phyloP scores from a whole-genome alignment of 1,140 invertebrate genomes.

The Polyergus mexicanus region DNA sequence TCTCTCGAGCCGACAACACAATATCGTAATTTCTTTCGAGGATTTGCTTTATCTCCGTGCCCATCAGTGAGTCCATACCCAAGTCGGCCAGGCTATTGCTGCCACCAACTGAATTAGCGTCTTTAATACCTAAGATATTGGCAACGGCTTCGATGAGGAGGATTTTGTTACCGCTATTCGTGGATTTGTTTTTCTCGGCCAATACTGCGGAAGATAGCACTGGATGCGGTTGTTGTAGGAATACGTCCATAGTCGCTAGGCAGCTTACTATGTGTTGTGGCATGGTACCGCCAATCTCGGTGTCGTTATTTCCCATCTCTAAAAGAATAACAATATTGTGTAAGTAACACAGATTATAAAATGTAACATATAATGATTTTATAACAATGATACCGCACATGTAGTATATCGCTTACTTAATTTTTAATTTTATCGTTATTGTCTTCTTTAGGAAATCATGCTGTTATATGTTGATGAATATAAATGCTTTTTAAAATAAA shows the following conservation, averaged over 20 bases:
- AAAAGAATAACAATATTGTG: slow-evolving; percentile 17
- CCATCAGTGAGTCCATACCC: slow-evolving; percentile 99
- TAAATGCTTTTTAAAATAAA: background rate
- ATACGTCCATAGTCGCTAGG: slow-evolving; percentile 93
- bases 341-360: background rate
- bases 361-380: no score
- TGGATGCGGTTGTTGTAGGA: slow-evolving; percentile 95
- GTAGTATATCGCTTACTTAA: background rate
- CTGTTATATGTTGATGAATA: background rate
- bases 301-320: slow-evolving; percentile 96
- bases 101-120: slow-evolving; percentile 91
- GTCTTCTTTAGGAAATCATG: background rate
- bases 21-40: slow-evolving; percentile 97
- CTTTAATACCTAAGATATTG: slow-evolving; percentile 96
- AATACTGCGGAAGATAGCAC: slow-evolving; percentile 95
- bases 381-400: background rate
- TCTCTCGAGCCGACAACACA: slow-evolving; percentile 95
- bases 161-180: slow-evolving; percentile 85
- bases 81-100: slow-evolving; percentile 94
- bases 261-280: slow-evolving; percentile 97
- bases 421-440: background rate
- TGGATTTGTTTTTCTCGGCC: slow-evolving; percentile 90
- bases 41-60: slow-evolving; percentile 98
- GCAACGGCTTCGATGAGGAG: slow-evolving; percentile 92
- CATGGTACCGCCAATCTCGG: slow-evolving; percentile 95